These are phyloP conservation scores for Tetraodon nigroviridis DNA, from an alignment of 2,113 vertebrate species.

Conservation along the genomic window DNA sequence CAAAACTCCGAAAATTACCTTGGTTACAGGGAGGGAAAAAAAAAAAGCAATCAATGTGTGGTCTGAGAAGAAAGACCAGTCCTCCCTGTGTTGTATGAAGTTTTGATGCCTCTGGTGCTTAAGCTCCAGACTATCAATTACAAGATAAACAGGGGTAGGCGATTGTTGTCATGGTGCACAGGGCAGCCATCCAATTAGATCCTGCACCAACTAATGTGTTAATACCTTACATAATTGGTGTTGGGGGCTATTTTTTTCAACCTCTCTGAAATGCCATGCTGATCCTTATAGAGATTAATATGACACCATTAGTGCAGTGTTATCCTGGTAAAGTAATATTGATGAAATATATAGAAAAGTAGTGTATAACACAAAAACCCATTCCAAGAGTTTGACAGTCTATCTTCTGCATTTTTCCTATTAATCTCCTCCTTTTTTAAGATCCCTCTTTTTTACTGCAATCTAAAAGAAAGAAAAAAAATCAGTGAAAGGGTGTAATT, in stretches of 20 bases:
- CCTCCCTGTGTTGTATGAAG: constrained; percentile 59
- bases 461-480: constrained; percentile 19
- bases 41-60: constrained; percentile 69
- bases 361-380: constrained; percentile 50
- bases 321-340: constrained; percentile 55
- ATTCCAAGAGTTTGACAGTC: constrained; percentile 39
- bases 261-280: constrained; percentile 61
- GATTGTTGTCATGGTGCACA: constrained; percentile 73
- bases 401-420: constrained; percentile 48
- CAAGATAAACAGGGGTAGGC: constrained; percentile 71
- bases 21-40: constrained; percentile 62
- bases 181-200: constrained; percentile 73
- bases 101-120: constrained; percentile 69
- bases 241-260: constrained; percentile 65
- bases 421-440: constrained; percentile 37
- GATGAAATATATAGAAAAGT: constrained; percentile 58
- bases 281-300: constrained; percentile 62
- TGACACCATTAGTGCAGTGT: constrained; percentile 58
- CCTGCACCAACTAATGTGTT: constrained; percentile 66
- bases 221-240: constrained; percentile 75
- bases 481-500: constrained; percentile 36
- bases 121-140: constrained; percentile 72
- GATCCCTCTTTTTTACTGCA: constrained; percentile 16
- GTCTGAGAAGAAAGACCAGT: constrained; percentile 50
- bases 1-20: constrained; percentile 65